Base-by-base conservation (phyloP, 2,888 invertebrate genomes). In the Tiliacea aurago region DNA sequence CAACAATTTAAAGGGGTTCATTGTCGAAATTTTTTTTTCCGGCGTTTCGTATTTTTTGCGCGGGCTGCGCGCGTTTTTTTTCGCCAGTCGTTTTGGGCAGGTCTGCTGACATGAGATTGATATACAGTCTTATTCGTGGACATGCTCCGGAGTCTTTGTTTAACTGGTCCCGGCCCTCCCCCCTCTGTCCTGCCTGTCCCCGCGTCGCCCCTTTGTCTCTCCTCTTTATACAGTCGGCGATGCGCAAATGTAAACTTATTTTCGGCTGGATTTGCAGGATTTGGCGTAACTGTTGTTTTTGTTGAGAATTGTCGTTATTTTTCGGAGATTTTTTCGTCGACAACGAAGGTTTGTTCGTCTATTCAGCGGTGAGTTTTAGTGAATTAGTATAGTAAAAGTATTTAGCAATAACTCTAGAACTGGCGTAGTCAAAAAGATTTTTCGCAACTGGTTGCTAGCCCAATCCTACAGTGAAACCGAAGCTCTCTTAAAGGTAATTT, bases 31-130 rank as follows among this genome's bases (percentile, higher is more conserved):
- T 90, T 93, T 94, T 95, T 95, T 94, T 93, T 90, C 82, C 84
- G 80, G 84, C 87, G 88, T 88, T 87, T 89, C 89, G 73, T 85
- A 88, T 90, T 94, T 94, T 95, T 94, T 95, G 92, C 92, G 90
- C 86, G 83, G 84, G 80, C 87, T 87, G 90, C 76, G 82, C 63
- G 74, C 76, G 76, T 85, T 86, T 95, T 95, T 96, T 95, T 96
- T 94, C 93, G 91, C 87, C 91, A 90, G 92, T 93, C 95, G 94
- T 94, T 95, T 95, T 94, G 94, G 95, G 93, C 93, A 93, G 94
- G 93, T 92, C 93, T 91, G 93, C 92, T 96, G 96, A 95, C 95
- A 94, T 88, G 91, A 94, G 96, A 96, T 96, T 96, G 96, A 96
- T 96, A 95, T 95, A 96, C 93, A 91, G 94, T 92, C 94, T 91